Percentiles rank a stretch among this genome's conserved stretches.
phyloP scores from a whole-genome alignment of 2,797 vertebrate genomes.

The Chelonia mydas region DNA sequence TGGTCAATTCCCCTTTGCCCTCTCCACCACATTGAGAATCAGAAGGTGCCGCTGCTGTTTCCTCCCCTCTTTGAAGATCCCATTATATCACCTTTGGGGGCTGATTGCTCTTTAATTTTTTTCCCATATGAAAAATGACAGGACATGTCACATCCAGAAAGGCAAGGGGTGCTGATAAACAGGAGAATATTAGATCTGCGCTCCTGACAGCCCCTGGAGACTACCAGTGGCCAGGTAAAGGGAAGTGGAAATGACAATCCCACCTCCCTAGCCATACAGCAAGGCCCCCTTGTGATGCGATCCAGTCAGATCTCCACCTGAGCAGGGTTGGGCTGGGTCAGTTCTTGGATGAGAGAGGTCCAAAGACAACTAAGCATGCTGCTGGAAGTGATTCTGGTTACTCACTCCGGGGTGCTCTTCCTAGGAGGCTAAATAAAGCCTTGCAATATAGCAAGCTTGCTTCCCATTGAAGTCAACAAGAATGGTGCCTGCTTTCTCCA shows the following conservation, averaged over 20 bases:
- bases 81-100: conserved; percentile 39
- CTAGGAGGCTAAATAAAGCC: neutral
- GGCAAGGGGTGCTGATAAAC: conserved; percentile 45
- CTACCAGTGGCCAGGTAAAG: conserved; percentile 43
- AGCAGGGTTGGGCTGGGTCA: neutral
- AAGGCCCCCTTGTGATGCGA: neutral
- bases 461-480: neutral
- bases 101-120: conserved; percentile 47
- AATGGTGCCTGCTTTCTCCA: neutral
- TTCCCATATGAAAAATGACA: conserved; percentile 60
- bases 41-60: neutral
- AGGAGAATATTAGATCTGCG: conserved; percentile 47
- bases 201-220: conserved; percentile 51
- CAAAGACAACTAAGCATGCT: neutral
- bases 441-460: neutral
- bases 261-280: neutral
- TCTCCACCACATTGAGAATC: neutral
- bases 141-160: conserved; percentile 54
- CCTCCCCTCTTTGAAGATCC: conserved; percentile 16
- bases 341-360: neutral
- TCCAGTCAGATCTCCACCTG: neutral
- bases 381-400: neutral
- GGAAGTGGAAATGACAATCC: conserved; percentile 48
- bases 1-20: neutral
- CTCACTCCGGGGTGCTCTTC: accelerated